Evolutionary conservation across 2,797 vertebrate genomes (phyloP), one percentile per base, ranked within the genome.

Genomic region (Coregonus ussuriensis): DNA sequence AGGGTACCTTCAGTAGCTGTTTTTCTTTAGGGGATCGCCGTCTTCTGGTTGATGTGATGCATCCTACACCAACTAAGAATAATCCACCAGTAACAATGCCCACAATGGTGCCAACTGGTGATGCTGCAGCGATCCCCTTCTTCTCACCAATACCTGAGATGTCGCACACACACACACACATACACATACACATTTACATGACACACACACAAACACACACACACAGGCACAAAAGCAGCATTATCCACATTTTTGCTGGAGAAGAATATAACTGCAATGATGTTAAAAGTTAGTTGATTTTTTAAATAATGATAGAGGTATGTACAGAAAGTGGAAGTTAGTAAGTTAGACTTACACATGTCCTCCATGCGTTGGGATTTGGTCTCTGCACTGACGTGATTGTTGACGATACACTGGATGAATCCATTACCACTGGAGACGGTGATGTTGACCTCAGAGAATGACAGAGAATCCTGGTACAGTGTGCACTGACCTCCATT

Each of bases 321-420:
- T 47, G 7, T 1, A 74, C 6, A 63, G 25, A 15, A 74, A 3
- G 15, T 31, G 2, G 16, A 13, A 21, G 13, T 0, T 6, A 52
- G 52, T 11, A 52, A 2, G 35, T 63, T 65, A 2, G 25, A 85
- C 87, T 87, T 37, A 93, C 91, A 93, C 0, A 0, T 0, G 3
- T 35, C 2, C 0, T 33, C 1, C 0, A 47, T 3, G 35, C 0
- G 33, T 72, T 68, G 0, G 4, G 85, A 85, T 3, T 1, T 1
- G 0, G 18, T 74, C 2, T 3, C 76, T 6, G 1, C 25, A 83
- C 90, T 92, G 65, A 90, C 86, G 0, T 77, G 13, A 77, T 92
- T 93, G 41, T 29, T 87, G 53, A 47, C 82, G 0, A 1, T 76
- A 68, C 92, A 93, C 71, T 68, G 0, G 2, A 91, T 25, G 0